Conservation (phyloP, 2,113 vertebrate species). For the Pomatostomus ruficeps region DNA sequence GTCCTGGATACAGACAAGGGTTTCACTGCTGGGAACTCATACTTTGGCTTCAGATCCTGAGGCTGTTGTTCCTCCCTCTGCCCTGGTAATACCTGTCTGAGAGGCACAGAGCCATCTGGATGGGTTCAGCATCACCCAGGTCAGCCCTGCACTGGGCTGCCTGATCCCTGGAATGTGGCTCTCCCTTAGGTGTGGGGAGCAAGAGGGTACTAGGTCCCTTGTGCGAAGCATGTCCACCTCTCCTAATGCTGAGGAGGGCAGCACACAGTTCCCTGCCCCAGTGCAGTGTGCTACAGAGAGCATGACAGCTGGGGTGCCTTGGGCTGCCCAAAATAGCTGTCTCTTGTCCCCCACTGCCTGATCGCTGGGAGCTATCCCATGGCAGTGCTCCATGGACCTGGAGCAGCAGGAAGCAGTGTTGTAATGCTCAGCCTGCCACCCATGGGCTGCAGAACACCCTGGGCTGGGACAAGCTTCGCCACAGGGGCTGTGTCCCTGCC, state of each 20-base stretch:
- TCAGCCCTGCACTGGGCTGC: neutral
- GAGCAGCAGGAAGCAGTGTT: neutral
- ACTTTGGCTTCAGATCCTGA: neutral
- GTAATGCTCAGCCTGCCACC: neutral
- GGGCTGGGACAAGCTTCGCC: neutral
- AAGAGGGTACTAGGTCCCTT: neutral
- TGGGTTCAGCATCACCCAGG: neutral
- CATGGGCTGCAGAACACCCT: neutral
- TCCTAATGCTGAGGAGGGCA: neutral
- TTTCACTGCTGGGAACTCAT: neutral
- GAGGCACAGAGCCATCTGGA: neutral
- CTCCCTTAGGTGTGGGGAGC: neutral
- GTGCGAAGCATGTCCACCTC: neutral
- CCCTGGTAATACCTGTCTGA: neutral
- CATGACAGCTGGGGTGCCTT: constrained; percentile 27
- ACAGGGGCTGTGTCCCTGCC: neutral
- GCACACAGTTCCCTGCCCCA: neutral
- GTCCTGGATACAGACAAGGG: neutral
- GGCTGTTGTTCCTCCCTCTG: neutral
- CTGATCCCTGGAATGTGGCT: neutral
- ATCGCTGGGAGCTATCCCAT: neutral
- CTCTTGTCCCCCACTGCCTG: neutral
- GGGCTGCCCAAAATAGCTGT: constrained; percentile 45
- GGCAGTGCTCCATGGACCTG: neutral
- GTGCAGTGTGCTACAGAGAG: neutral